phyloP scores from a whole-genome alignment of 1,140 invertebrate genomes.

The Eupeodes corollae region DNA sequence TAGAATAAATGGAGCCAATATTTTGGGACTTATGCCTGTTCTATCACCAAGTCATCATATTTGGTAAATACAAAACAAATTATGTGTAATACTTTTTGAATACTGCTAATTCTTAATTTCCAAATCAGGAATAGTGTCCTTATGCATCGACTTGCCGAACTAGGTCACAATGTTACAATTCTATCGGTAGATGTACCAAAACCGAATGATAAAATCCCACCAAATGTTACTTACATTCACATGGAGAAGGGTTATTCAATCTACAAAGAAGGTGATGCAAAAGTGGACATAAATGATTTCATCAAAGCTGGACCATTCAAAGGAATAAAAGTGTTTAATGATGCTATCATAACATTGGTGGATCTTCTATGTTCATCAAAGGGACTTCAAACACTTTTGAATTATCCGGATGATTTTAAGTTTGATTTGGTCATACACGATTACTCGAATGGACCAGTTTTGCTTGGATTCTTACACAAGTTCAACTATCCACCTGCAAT shows the following conservation, averaged over 20 bases:
- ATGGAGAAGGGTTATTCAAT: slow-evolving; percentile 1
- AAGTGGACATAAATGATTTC: slow-evolving; percentile 4
- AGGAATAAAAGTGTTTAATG: slow-evolving; percentile 20
- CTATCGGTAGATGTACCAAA: not conserved
- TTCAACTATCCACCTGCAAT: slow-evolving; percentile 11
- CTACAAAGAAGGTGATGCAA: not conserved
- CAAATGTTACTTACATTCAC: slow-evolving; percentile 4
- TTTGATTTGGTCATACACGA: slow-evolving; percentile 27
- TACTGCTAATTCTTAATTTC: too few species aligned
- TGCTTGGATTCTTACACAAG: slow-evolving; percentile 9
- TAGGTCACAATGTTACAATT: not conserved
- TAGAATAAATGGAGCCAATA: not conserved
- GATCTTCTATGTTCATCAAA: slow-evolving; percentile 1
- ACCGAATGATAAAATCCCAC: not conserved
- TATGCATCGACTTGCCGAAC: too few species aligned
- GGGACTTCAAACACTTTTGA: not conserved
- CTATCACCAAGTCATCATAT: not conserved
- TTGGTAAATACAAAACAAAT: not conserved
- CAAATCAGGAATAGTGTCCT: too few species aligned
- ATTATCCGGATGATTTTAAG: not conserved
- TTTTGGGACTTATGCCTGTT: not conserved
- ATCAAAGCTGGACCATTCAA: slow-evolving; percentile 5
- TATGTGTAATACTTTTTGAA: too few species aligned
- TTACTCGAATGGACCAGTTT: slow-evolving; percentile 9
- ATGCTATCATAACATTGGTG: slow-evolving; percentile 14